Evolutionary conservation across 2,113 vertebrate species (phyloP).

Genomic region (Pygoscelis antarcticus): DNA sequence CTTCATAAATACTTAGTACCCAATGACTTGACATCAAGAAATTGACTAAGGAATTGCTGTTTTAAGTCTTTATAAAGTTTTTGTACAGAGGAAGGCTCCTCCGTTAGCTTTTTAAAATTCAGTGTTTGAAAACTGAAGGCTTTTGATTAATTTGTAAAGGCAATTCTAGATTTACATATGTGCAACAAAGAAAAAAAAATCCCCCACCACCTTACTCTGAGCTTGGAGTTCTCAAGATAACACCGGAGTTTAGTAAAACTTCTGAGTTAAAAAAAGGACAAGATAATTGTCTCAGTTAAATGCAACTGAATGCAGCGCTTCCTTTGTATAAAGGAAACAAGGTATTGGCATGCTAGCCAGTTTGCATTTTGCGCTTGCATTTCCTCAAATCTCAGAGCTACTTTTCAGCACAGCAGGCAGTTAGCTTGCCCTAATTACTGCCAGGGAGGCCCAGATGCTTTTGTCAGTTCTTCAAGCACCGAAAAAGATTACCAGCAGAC

Average conservation of each 20-base stretch:
- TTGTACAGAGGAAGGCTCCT: neutral
- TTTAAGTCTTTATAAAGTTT: neutral
- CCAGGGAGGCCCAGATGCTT: slow-evolving; percentile 61
- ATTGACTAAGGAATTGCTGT: neutral
- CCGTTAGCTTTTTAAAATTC: neutral
- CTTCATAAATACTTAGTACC: neutral
- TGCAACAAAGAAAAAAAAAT: neutral
- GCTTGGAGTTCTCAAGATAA: neutral
- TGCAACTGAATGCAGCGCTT: neutral
- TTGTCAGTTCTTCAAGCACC: slow-evolving; percentile 61
- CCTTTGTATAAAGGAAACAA: neutral
- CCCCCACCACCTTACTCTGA: neutral
- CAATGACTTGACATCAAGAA: neutral
- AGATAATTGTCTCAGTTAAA: neutral
- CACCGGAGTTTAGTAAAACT: neutral
- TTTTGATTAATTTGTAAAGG: slow-evolving; percentile 7
- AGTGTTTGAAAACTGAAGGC: neutral
- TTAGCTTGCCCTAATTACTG: slow-evolving; percentile 64
- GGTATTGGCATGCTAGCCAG: neutral
- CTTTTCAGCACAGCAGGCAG: slow-evolving; percentile 48
- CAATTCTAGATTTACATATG: neutral
- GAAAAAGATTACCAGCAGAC: slow-evolving; percentile 59
- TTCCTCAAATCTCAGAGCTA: slow-evolving; percentile 29
- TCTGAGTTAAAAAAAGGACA: neutral
- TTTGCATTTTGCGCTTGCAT: slow-evolving; percentile 27